Conservation (phyloP, 2,113 vertebrate genomes). For the Pelvicachromis taeniatus region DNA sequence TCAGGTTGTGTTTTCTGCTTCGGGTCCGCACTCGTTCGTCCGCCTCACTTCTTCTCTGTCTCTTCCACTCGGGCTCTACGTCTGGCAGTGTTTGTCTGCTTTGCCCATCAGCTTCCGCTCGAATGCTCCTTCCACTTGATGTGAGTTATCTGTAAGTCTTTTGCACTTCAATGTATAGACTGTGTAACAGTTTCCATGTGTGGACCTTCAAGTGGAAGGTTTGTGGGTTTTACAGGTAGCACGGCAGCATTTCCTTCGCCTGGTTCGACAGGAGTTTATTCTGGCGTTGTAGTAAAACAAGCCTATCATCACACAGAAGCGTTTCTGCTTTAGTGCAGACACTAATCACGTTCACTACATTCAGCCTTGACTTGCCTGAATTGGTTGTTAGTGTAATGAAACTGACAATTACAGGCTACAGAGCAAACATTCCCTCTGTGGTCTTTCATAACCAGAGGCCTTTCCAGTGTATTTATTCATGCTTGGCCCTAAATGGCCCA, state of each 20-base stretch:
- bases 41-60: slow-evolving; percentile 48
- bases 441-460: slow-evolving; percentile 29
- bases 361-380: slow-evolving; percentile 19
- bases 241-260: not conserved
- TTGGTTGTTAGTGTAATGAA: slow-evolving; percentile 50
- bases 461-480: slow-evolving; percentile 12
- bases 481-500: slow-evolving; percentile 21
- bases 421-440: slow-evolving; percentile 40
- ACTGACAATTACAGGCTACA: slow-evolving; percentile 58
- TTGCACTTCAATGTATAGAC: slow-evolving; percentile 29
- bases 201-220: not conserved
- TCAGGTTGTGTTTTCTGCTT: slow-evolving; percentile 56
- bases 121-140: slow-evolving; percentile 35
- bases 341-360: slow-evolving; percentile 24
- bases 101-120: slow-evolving; percentile 25
- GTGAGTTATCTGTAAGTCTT: slow-evolving; percentile 19
- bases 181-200: not conserved
- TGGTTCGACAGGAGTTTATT: slow-evolving; percentile 25
- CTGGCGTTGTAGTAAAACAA: slow-evolving; percentile 18
- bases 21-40: not conserved
- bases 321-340: slow-evolving; percentile 21
- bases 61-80: slow-evolving; percentile 12
- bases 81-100: slow-evolving; percentile 23
- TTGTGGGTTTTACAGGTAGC: not conserved
- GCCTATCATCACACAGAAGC: slow-evolving; percentile 1